Conservation (phyloP, 2,797 vertebrate genomes). For the Neopelma chrysocephalum region DNA sequence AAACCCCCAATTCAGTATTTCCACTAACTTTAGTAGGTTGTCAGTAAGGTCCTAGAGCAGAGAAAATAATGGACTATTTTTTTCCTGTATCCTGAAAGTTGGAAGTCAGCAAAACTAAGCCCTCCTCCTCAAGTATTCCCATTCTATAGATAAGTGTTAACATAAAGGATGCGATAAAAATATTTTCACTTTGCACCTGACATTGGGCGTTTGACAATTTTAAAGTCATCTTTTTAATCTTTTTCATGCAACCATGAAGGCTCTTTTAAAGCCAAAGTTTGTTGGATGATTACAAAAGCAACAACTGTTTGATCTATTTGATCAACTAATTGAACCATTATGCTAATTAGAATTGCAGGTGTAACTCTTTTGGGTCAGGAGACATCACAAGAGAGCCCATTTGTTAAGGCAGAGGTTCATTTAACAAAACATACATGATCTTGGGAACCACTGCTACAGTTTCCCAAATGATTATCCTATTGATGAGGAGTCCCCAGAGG, state of each 20-base stretch:
- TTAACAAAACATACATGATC: not conserved
- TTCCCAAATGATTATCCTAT: not conserved
- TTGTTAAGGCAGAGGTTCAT: not conserved
- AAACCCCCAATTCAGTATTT: not conserved
- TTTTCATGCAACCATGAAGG: not conserved
- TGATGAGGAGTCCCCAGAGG: not conserved
- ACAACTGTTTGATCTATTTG: not conserved
- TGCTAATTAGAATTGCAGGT: not conserved
- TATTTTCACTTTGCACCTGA: not conserved
- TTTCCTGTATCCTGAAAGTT: not conserved
- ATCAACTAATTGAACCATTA: not conserved
- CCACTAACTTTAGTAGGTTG: not conserved
- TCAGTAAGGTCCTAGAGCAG: not conserved
- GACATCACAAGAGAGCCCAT: not conserved
- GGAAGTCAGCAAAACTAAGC: not conserved
- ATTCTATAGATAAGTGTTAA: not conserved
- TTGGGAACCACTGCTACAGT: not conserved
- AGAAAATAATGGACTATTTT: not conserved
- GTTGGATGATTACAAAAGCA: not conserved
- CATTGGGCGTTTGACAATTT: not conserved
- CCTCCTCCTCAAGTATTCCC: not conserved
- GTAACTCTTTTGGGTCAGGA: not conserved
- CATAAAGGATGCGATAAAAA: not conserved
- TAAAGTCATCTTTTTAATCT: not conserved
- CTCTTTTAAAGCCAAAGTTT: not conserved